Base-by-base conservation (phyloP, 2,888 invertebrate genomes). In the Nudaria mundana region DNA sequence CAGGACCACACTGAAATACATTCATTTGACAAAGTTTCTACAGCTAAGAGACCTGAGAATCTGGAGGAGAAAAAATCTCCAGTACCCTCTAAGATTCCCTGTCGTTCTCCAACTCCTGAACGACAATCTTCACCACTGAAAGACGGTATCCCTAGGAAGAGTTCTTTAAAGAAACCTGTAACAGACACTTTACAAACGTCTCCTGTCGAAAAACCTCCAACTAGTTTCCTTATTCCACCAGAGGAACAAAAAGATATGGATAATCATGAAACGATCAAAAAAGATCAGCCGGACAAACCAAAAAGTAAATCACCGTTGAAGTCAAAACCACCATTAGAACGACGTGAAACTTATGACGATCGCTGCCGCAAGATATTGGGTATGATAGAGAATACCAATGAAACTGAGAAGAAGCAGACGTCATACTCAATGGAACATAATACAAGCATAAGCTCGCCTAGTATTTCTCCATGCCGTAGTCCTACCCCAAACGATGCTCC, bases 291-390 rank as follows among this genome's bases (percentile, higher is more conserved):
- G 10, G 63, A 70, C 22, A 62, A 75, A 56, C 44, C 64, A 11
- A 52, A 56, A n/a, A 24, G 44, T n/a, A 61, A 60, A 29, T 48
- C 60, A 18, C 67, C 71, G 5, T 68, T 81, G 0, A 91, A 90
- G 53, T 65, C 80, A 14, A 91, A 90, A 52, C 91, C 91, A 24
- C 91, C 92, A 1, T 71, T 91, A 22, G 91, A 90, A 49, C 86
- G 93, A 56, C 91, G 92, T 23, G 93, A 94, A 73, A 94, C 94
- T 1, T 94, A 93, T 49, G 94, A 94, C 71, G 93, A 94, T 69
- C 85, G 93, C 20, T 94, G 94, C 52, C 89, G 92, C 23, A 91
- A 93, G 62, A 93, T 94, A 56, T 81, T 94, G 24, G 94, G 94
- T 2, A 92, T 94, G 83, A 75, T 86, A 31, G 84, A 88, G 39